Evolutionary conservation across 2,113 vertebrate genomes (phyloP).

Genomic region (Centropristis striata): DNA sequence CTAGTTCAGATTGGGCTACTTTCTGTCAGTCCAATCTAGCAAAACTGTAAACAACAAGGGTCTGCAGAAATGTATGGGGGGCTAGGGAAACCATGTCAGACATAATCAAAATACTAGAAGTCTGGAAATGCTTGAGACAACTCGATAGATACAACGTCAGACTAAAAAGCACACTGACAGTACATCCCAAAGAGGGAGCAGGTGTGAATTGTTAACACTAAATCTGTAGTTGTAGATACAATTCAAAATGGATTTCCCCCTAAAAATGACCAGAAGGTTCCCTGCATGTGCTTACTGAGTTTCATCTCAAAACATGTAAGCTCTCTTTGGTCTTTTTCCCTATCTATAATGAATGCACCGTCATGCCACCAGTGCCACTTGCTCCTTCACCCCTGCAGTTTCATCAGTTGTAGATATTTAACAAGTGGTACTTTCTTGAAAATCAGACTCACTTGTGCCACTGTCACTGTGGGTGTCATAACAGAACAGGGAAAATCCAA

Average conservation of each 20-base stretch:
- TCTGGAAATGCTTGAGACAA: background rate
- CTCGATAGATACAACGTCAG: background rate
- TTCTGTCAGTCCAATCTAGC: background rate
- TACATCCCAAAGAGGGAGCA: background rate
- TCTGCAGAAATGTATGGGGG: background rate
- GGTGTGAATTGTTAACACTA: background rate
- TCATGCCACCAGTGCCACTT: constrained; percentile 1
- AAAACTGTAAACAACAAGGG: background rate
- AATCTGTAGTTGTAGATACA: background rate
- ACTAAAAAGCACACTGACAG: background rate
- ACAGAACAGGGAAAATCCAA: constrained; percentile 34
- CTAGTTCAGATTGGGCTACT: background rate
- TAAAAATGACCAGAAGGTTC: background rate
- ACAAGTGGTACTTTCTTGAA: constrained; percentile 3
- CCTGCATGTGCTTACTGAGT: background rate
- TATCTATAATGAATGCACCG: constrained; percentile 7
- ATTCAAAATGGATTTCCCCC: constrained; percentile 2
- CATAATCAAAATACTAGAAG: background rate
- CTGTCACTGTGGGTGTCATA: background rate
- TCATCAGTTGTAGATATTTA: constrained; percentile 19
- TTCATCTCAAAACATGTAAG: background rate
- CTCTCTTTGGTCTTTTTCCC: background rate
- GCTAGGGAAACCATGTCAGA: background rate
- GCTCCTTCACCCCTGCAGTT: background rate
- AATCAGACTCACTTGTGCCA: background rate